These are phyloP conservation scores for Dynastes tityus DNA, from an alignment of 2,888 invertebrate species.

Conservation along the genomic window DNA sequence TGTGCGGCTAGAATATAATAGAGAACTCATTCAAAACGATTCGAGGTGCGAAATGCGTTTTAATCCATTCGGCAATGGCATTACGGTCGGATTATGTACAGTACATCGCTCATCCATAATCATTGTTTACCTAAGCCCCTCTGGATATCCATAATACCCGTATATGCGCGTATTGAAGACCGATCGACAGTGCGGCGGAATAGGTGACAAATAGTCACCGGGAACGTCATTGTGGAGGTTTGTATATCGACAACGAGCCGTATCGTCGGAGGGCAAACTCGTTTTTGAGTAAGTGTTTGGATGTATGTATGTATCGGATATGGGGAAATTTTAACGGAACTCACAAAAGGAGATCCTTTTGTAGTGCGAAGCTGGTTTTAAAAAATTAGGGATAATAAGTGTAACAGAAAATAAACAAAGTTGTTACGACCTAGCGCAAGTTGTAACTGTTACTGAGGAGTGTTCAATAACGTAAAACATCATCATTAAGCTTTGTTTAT, in stretches of 20 bases:
- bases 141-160: constrained; percentile 44
- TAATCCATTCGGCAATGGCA: constrained; percentile 66
- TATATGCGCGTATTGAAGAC: constrained; percentile 11
- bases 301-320: constrained; percentile 4
- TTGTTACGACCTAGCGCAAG: constrained; percentile 45
- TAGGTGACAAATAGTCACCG: constrained; percentile 48
- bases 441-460: neutral
- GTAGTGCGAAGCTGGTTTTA: constrained; percentile 17
- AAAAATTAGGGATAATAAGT: constrained; percentile 18
- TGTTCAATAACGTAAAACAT: no score
- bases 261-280: constrained; percentile 12
- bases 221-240: constrained; percentile 25
- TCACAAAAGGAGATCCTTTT: constrained; percentile 24
- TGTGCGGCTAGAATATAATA: constrained; percentile 62
- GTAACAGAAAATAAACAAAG: constrained; percentile 33
- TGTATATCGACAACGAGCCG: constrained; percentile 35
- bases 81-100: constrained; percentile 67
- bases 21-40: constrained; percentile 59
- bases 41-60: constrained; percentile 66
- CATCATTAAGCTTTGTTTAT: no score
- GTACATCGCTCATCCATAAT: constrained; percentile 68
- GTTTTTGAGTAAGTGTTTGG: constrained; percentile 8
- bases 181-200: constrained; percentile 42
- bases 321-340: constrained; percentile 39
- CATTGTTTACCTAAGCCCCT: constrained; percentile 68